Percentiles rank a stretch among this genome's conserved stretches.
Evolutionary conservation across 2,797 vertebrate genomes (phyloP).

Genomic region (Tachyglossus aculeatus): DNA sequence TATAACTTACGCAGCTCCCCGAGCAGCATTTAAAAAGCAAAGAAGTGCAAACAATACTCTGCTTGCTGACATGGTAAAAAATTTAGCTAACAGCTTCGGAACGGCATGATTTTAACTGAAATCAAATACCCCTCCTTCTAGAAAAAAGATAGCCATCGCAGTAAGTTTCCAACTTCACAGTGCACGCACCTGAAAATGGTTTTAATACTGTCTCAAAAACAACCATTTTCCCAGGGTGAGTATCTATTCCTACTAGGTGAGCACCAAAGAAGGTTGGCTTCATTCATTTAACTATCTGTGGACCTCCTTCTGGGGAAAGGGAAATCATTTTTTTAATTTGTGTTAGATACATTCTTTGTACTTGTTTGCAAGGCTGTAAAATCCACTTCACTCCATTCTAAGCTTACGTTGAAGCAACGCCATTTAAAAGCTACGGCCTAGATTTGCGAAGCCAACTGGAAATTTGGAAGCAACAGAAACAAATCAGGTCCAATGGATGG

Average conservation of each 20-base stretch:
- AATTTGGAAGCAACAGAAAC: background rate
- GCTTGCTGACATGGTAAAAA: conserved; percentile 69
- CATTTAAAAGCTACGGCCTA: conserved; percentile 13
- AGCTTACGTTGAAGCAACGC: background rate
- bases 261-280: no score
- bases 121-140: conserved; percentile 49
- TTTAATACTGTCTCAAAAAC: conserved; percentile 25
- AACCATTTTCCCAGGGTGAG: conserved; percentile 6
- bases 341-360: no score
- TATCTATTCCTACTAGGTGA: no score
- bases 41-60: conserved; percentile 68
- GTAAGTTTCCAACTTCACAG: conserved; percentile 35
- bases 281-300: no score
- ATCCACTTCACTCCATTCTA: background rate
- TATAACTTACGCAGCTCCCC: conserved; percentile 53
- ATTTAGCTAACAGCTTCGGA: conserved; percentile 61
- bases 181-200: background rate
- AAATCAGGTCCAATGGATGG: no score
- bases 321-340: no score
- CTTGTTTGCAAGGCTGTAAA: background rate
- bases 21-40: conserved; percentile 68
- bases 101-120: conserved; percentile 50
- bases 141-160: background rate
- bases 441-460: background rate
- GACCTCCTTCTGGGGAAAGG: no score